These are phyloP conservation scores for Pavo muticus DNA, from an alignment of 2,113 vertebrate species.

Conservation along the genomic window DNA sequence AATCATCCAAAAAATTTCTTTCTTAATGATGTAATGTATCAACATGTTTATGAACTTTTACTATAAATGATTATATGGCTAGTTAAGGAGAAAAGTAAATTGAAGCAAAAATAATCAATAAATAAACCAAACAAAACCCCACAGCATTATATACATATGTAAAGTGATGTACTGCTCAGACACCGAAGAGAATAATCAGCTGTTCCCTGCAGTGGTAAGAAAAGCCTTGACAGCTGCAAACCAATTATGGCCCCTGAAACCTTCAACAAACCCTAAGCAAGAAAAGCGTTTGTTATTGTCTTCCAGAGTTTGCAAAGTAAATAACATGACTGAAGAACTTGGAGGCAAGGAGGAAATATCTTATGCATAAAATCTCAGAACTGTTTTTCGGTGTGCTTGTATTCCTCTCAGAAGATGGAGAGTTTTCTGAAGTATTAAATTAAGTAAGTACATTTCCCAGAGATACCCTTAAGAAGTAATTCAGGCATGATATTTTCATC, in stretches of 20 bases:
- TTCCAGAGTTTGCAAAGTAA: constrained; percentile 47
- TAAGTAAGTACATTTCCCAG: neutral
- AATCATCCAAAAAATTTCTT: neutral
- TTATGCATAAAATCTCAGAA: constrained; percentile 2
- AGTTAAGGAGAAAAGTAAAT: neutral
- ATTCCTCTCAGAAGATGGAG: neutral
- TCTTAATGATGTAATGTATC: neutral
- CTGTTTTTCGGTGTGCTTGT: neutral
- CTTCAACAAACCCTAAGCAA: constrained; percentile 33
- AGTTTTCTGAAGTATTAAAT: constrained; percentile 40
- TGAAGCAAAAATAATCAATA: neutral
- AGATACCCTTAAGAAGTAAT: neutral
- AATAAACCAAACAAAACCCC: neutral
- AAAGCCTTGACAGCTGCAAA: constrained; percentile 63
- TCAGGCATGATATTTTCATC: neutral
- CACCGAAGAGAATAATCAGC: constrained; percentile 49
- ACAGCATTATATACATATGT: neutral
- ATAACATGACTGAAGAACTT: constrained; percentile 24
- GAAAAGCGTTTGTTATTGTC: constrained; percentile 52
- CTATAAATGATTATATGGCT: neutral
- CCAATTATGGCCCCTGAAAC: constrained; percentile 49
- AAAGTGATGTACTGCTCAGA: neutral
- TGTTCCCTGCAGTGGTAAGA: constrained; percentile 26
- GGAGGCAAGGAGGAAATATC: constrained; percentile 14
- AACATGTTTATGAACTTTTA: neutral